Conservation (phyloP, 2,888 invertebrate species). For the Patella depressa region DNA sequence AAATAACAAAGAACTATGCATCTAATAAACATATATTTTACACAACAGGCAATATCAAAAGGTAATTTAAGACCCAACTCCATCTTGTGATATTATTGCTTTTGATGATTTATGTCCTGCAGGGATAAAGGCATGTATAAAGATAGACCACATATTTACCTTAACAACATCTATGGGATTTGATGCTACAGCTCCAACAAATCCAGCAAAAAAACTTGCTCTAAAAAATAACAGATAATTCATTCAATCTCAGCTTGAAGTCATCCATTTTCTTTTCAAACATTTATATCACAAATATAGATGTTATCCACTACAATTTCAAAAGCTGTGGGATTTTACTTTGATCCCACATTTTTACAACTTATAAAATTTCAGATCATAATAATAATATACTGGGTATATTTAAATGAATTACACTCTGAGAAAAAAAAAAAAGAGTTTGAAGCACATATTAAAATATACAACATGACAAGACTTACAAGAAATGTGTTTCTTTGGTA, state of each 20-base stretch:
- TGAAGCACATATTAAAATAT: slow-evolving; percentile 16
- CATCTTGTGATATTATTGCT: neutral
- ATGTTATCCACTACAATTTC: no score
- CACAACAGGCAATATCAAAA: no score
- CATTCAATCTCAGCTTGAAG: no score
- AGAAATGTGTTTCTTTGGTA: slow-evolving; percentile 86
- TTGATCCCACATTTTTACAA: no score
- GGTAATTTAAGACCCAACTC: neutral
- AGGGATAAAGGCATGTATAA: neutral
- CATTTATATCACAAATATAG: no score
- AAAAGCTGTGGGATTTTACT: no score
- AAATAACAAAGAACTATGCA: no score
- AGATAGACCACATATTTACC: slow-evolving; percentile 75
- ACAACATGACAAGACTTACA: slow-evolving; percentile 75
- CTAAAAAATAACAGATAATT: slow-evolving; percentile 73
- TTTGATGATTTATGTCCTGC: neutral
- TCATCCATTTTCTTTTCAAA: no score
- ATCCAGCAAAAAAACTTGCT: slow-evolving; percentile 90
- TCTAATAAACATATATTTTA: no score
- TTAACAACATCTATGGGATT: slow-evolving; percentile 94
- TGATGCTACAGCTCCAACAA: slow-evolving; percentile 93
- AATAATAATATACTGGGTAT: neutral
- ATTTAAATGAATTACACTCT: neutral
- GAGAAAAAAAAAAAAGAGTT: neutral
- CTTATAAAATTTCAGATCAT: no score